Conservation (phyloP, 2,113 vertebrate species). For the Tragulus kanchil region DNA sequence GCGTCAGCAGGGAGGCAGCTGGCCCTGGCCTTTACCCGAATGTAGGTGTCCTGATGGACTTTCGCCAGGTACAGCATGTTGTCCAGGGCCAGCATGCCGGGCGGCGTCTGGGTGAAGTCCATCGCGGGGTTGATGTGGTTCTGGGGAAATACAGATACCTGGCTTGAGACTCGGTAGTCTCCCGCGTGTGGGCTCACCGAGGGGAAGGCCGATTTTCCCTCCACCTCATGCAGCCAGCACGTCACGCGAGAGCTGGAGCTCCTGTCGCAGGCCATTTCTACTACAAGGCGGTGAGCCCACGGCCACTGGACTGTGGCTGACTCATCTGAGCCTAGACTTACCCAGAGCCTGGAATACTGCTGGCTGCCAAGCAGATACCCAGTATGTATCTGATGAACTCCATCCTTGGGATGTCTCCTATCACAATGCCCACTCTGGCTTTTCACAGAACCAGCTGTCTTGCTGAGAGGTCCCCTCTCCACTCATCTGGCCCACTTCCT, state of each 20-base stretch:
- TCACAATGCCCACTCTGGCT: not conserved
- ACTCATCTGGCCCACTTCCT: not conserved
- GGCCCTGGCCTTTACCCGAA: constrained; percentile 90
- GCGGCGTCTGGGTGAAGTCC: constrained; percentile 98
- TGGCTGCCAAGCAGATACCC: not conserved
- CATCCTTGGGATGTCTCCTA: not conserved
- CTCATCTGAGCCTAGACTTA: not conserved
- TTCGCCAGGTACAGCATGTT: constrained; percentile 99
- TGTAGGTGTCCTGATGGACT: constrained; percentile 97
- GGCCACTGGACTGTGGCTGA: not conserved
- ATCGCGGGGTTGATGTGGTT: constrained; percentile 98
- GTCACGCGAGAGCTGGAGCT: not conserved
- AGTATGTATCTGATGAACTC: not conserved
- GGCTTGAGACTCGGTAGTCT: not conserved
- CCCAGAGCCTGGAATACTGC: not conserved
- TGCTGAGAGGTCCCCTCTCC: not conserved
- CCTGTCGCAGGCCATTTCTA: accelerated
- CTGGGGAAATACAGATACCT: constrained; percentile 81
- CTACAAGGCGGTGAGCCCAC: too few relatives aligned
- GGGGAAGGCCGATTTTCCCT: not conserved
- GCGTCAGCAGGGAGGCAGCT: too few relatives aligned
- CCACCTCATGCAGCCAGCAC: not conserved
- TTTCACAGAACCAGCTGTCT: not conserved
- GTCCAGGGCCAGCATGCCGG: constrained; percentile 98
- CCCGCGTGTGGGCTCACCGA: accelerated